phyloP scores from a whole-genome alignment of 2,888 invertebrate genomes.

The Carcina quercana region DNA sequence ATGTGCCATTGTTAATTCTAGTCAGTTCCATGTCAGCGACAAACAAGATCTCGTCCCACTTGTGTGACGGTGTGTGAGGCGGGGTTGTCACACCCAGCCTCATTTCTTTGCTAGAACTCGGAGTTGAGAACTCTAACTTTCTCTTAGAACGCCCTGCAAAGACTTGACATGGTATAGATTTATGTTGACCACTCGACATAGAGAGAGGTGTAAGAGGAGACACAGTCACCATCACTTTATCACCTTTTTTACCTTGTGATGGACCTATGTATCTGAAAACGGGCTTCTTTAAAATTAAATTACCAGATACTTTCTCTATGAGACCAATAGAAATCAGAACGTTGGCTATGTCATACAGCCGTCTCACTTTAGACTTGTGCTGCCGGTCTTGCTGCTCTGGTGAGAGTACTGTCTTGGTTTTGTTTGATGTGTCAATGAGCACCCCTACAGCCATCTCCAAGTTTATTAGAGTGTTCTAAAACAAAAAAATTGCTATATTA shows the following conservation, averaged over 20 bases:
- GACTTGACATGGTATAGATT: conserved; percentile 41
- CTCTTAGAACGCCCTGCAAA: conserved; percentile 59
- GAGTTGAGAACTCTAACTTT: conserved; percentile 63
- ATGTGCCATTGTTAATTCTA: conserved; percentile 67
- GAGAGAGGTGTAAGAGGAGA: conserved; percentile 58
- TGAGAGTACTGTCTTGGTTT: conserved; percentile 66
- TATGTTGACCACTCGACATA: conserved; percentile 36
- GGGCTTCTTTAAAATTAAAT: conserved; percentile 77
- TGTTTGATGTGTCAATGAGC: conserved; percentile 67
- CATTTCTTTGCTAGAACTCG: conserved; percentile 44
- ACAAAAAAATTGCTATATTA: too few species aligned
- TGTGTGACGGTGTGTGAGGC: conserved; percentile 64
- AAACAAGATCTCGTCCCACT: conserved; percentile 73
- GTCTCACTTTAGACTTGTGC: conserved; percentile 80
- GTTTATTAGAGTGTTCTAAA: conserved; percentile 77
- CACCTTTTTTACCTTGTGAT: conserved; percentile 48
- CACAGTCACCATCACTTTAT: conserved; percentile 42
- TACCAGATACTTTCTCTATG: conserved; percentile 79
- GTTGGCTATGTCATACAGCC: conserved; percentile 86
- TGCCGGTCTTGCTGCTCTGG: conserved; percentile 68
- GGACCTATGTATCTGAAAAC: conserved; percentile 79
- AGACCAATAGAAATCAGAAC: conserved; percentile 83
- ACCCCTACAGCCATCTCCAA: conserved; percentile 80
- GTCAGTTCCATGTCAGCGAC: conserved; percentile 75
- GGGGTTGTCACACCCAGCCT: conserved; percentile 54